phyloP scores from a whole-genome alignment of 1,140 invertebrate genomes.

The Panulirus ornatus region DNA sequence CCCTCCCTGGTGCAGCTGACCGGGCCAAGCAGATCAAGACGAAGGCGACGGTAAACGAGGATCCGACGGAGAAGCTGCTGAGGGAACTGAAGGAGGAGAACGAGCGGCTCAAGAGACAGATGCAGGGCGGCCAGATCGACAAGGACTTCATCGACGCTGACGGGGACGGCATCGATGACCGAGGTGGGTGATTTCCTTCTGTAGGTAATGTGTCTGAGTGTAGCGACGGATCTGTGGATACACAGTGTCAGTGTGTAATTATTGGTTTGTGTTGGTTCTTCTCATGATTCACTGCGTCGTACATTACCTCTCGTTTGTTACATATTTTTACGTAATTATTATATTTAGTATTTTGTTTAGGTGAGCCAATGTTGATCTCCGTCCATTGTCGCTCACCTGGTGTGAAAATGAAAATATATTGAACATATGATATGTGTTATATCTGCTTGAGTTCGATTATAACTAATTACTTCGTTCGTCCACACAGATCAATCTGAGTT shows the following conservation, averaged over 20 bases:
- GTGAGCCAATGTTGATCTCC: too few relatives aligned
- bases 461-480: too few relatives aligned
- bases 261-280: neutral
- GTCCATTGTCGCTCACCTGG: too few relatives aligned
- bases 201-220: too few relatives aligned
- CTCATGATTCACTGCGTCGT: too few relatives aligned
- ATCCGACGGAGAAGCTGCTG: constrained; percentile 82
- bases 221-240: neutral
- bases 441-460: too few relatives aligned
- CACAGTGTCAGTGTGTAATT: neutral
- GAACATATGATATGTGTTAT: too few relatives aligned
- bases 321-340: too few relatives aligned
- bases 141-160: constrained; percentile 78
- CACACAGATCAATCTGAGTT: constrained; percentile 77
- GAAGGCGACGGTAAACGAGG: constrained; percentile 82
- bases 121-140: constrained; percentile 78
- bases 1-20: constrained; percentile 79
- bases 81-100: constrained; percentile 83
- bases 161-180: constrained; percentile 73
- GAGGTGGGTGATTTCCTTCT: neutral
- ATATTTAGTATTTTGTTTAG: too few relatives aligned
- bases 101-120: constrained; percentile 80
- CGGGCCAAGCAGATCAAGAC: constrained; percentile 83
- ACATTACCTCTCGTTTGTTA: too few relatives aligned
- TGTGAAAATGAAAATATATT: too few relatives aligned